Evolutionary conservation across 2,888 invertebrate genomes (phyloP), one percentile per base, ranked within the genome.

Genomic region (Spisula subtruncata): DNA sequence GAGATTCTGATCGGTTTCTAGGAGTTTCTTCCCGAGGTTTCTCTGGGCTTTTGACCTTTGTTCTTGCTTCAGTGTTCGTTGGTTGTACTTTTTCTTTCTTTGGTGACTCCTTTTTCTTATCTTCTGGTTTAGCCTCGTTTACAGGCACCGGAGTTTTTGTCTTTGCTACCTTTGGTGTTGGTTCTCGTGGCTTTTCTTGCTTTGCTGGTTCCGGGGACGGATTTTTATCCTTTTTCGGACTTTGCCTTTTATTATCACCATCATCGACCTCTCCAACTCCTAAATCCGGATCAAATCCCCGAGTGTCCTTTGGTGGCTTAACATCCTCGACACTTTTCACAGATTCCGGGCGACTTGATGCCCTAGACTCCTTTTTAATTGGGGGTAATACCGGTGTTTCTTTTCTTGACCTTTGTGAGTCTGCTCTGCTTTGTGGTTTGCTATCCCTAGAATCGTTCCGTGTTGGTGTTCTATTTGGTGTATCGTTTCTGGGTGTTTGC

Each of bases 311-410:
- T 18, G 92, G 92, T 0, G 92, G 91, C 54, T 89, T 86, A 71
- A 92, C 83, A 10, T 88, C 90, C 0, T 88, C 86, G 4, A 35
- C 75, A n/a, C 85, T 85, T 18, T 60, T 32, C 0, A 79, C 56
- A 4, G 88, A 86, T 8, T 25, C 83, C 4, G 85, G 83, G 18
- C 87, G 81, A 18, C 46, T 54, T 12, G 83, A 56, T 0, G 48
- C 48, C 1, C 82, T 82, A 20, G 85, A 85, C 10, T 89, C 89
- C 56, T 87, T 91, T 32, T 87, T 60, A 32, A 92, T 92, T 14
- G 92, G 92, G 29, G 92, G 92, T n/a, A 92, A 79, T 5, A 92
- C 89, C 16, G 92, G 92, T 0, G 92, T 92, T 56, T 87, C 89
- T 46, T 84, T 87, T n/a, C 91, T 51, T 10, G 87, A 87, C 35